Conservation (phyloP, 2,797 vertebrate species). For the Chelon labrosus region DNA sequence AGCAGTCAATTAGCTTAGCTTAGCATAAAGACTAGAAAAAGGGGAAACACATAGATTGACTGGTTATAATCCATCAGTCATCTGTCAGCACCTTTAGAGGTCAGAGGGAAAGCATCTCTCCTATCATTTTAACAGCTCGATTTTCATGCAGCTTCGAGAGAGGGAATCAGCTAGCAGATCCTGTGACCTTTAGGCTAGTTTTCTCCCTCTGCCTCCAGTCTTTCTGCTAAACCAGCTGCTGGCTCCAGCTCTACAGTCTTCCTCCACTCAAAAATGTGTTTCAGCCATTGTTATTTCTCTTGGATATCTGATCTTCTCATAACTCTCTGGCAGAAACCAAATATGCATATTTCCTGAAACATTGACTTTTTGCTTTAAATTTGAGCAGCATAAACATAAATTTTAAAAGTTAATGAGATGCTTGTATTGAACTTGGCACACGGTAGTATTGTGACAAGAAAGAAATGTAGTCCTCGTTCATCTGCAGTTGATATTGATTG, state of each 20-base stretch:
- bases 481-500: conserved; percentile 34
- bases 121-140: no score
- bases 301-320: not conserved
- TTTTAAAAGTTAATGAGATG: conserved; percentile 6
- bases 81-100: no score
- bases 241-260: not conserved
- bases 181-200: not conserved
- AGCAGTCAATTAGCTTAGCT: not conserved
- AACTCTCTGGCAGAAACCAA: not conserved
- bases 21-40: no score
- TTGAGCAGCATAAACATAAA: not conserved
- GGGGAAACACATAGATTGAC: no score
- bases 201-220: not conserved
- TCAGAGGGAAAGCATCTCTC: no score
- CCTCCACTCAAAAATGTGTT: not conserved
- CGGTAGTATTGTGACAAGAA: conserved; percentile 4
- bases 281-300: not conserved
- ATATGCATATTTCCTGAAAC: not conserved
- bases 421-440: conserved; percentile 23
- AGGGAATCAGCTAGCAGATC: not conserved
- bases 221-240: not conserved
- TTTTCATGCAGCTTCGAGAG: no score
- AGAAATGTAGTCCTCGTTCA: conserved; percentile 24
- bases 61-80: no score
- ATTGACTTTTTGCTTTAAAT: not conserved